Evolutionary conservation across 2,888 invertebrate species (phyloP).

Genomic region (Agriopis aurantiaria): DNA sequence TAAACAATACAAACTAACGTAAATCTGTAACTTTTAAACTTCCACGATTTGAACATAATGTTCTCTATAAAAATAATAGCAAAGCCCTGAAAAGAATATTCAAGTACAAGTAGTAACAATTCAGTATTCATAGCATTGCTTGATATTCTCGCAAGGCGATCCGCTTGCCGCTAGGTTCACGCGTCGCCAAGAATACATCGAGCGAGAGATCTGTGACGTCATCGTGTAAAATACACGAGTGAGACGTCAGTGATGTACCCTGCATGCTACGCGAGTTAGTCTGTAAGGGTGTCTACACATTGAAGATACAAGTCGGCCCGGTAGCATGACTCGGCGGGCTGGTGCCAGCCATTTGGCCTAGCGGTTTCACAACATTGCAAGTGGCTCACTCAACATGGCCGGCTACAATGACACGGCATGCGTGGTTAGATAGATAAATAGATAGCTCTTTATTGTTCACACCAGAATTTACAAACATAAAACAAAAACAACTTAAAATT

Average conservation of each 20-base stretch:
- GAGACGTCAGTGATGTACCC: background rate
- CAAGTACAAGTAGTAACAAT: background rate
- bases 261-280: background rate
- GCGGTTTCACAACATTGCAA: background rate
- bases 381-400: no score
- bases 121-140: constrained; percentile 14
- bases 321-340: background rate
- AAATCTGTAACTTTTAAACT: no score
- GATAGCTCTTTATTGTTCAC: no score
- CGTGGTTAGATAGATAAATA: no score
- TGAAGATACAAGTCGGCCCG: background rate
- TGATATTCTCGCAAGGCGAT: constrained; percentile 7
- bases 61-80: no score
- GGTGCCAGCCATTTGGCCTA: background rate
- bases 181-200: constrained; percentile 14
- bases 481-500: no score
- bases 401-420: no score
- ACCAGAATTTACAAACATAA: no score
- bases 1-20: no score
- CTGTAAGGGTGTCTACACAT: background rate
- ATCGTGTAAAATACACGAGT: background rate
- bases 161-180: constrained; percentile 8
- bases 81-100: background rate
- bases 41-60: no score
- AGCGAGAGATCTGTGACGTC: constrained; percentile 13